A percentile compares a stretch with the other conserved stretches of the same genome.
phyloP scores from a whole-genome alignment of 2,888 invertebrate species.

The Monochamus alternatus region DNA sequence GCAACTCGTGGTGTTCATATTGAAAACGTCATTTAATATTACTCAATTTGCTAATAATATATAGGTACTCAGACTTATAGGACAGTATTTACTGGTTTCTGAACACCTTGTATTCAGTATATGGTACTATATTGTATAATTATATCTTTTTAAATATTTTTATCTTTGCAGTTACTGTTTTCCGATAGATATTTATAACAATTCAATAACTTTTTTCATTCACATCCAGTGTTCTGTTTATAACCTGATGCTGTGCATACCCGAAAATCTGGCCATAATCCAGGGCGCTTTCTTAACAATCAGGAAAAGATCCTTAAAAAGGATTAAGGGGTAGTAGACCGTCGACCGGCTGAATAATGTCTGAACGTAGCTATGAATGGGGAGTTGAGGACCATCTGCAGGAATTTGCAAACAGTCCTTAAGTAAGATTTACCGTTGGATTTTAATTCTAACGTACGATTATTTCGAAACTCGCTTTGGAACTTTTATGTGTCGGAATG shows the following conservation, averaged over 20 bases:
- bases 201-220: too few species aligned
- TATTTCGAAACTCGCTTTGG: neutral
- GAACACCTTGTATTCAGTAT: too few species aligned
- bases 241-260: conserved; percentile 14
- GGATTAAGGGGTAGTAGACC: conserved; percentile 17
- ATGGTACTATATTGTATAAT: too few species aligned
- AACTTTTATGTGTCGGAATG: too few species aligned
- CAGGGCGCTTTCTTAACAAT: conserved; percentile 30
- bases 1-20: too few species aligned
- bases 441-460: conserved; percentile 9
- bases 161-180: neutral
- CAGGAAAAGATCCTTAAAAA: conserved; percentile 23
- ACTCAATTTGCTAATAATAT: too few species aligned
- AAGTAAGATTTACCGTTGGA: conserved; percentile 29
- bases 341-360: conserved; percentile 30
- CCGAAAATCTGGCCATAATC: conserved; percentile 11
- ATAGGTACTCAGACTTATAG: too few species aligned
- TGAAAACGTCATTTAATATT: too few species aligned
- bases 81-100: too few species aligned
- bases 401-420: conserved; percentile 30
- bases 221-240: too few species aligned
- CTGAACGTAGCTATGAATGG: conserved; percentile 24
- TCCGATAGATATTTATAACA: too few species aligned
- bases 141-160: too few species aligned
- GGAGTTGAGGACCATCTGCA: conserved; percentile 29